Evolutionary conservation across 2,113 vertebrate genomes (phyloP).

Genomic region (Lichenostomus cassidix): DNA sequence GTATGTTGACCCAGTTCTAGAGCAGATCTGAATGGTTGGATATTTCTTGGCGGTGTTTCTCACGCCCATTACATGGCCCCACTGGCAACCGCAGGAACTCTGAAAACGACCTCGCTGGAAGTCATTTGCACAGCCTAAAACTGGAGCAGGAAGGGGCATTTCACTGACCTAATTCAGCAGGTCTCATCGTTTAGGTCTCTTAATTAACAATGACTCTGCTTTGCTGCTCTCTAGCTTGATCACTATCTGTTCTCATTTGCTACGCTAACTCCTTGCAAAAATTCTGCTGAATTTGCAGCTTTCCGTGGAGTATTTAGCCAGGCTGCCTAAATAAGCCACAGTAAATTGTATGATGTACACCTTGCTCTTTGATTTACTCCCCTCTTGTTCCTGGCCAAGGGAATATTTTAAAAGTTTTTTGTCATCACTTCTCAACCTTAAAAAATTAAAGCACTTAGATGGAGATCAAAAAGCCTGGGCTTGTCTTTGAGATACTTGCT

Average conservation of each 20-base stretch:
- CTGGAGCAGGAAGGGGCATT: conserved; percentile 10
- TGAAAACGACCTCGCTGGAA: background rate
- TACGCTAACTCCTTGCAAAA: background rate
- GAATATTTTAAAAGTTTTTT: background rate
- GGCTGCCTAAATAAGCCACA: conserved; percentile 15
- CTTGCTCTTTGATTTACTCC: conserved; percentile 27
- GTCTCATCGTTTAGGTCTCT: conserved; percentile 29
- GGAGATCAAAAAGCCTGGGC: background rate
- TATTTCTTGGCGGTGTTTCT: conserved; percentile 47
- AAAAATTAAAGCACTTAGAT: conserved; percentile 13
- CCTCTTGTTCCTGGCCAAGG: background rate
- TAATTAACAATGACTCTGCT: conserved; percentile 52
- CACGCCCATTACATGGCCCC: background rate
- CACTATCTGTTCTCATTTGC: conserved; percentile 48
- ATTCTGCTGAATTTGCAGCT: conserved; percentile 47
- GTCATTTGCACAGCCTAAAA: conserved; percentile 46
- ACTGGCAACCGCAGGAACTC: conserved; percentile 5
- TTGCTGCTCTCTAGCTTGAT: conserved; percentile 32
- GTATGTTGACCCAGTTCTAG: conserved; percentile 61
- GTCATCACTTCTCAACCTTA: background rate
- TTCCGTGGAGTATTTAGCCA: conserved; percentile 11
- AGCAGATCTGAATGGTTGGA: conserved; percentile 35
- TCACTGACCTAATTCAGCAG: conserved; percentile 40
- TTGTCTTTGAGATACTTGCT: background rate
- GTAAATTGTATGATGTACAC: background rate